Base-by-base conservation (phyloP, 37 sponge, comb jelly and placozoan genomes). In the Aplysina aerophoba region DNA sequence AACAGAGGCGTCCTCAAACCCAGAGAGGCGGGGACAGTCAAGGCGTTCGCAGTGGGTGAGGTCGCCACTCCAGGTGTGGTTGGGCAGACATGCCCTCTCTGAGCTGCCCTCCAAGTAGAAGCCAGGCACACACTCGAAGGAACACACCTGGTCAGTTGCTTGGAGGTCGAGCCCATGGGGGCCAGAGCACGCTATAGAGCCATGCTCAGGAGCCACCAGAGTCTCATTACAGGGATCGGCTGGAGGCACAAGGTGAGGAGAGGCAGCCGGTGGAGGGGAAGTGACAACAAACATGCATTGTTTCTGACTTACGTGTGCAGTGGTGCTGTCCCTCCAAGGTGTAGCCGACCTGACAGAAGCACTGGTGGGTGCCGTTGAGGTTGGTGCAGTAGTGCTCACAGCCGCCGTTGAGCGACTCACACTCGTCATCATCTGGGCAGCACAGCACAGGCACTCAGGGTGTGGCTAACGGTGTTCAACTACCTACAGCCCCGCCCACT, bases 1-100 rank as follows among this genome's bases (percentile, higher is more conserved):
- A 16, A 69, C 34, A 3, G 34, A 30, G 1, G 71, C 71, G 28
- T 69, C 71, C 17, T 35, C 34, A 35, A 31, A 69, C 50, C 50
- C 50, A 16, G 71, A 30, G 1, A 69, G 71, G 71, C 17, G 17
- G 27, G 34, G 31, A 28, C 71, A 69, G 22, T 55, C 25, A 22
- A 37, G 34, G 4, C 79, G 22, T 24, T 77, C 22, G 38, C 79
- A 77, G 54, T 40, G 4, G 53, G 38, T 19, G 15, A 14, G 27
- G 41, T 77, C 55, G 1, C 79, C 79, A n/a, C 39, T 38, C 79
- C 79, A 77, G 41, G 53, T 77, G 53, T 77, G 53, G 53, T 77
- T 41, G 22, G 79, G 37, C 53, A 28, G 71, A 69, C 71, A 69
- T 12, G 1, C 71, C 71, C 71, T 69, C 33, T 16, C 34, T 16